Evolutionary conservation across 1,140 invertebrate genomes (phyloP).

Genomic region (Sesamia nonagrioides): DNA sequence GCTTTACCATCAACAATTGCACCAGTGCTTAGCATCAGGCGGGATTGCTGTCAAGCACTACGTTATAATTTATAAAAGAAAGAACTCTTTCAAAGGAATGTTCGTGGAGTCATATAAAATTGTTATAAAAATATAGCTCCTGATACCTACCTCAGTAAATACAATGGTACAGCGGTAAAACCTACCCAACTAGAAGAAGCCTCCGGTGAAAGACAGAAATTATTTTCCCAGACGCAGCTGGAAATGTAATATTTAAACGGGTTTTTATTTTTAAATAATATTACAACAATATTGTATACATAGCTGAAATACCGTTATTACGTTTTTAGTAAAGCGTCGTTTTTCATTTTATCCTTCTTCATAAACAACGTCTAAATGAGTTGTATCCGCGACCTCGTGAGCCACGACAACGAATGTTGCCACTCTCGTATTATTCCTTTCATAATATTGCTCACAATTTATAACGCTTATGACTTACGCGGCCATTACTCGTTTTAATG

Average conservation of each 20-base stretch:
- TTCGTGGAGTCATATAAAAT: too few relatives aligned
- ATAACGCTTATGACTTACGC: slow-evolving; percentile 57
- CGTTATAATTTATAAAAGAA: too few relatives aligned
- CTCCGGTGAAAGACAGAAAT: background rate
- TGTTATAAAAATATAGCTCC: too few relatives aligned
- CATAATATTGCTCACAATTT: slow-evolving; percentile 62
- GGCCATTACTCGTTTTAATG: slow-evolving; percentile 54
- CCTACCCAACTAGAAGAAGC: background rate
- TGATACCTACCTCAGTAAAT: too few relatives aligned
- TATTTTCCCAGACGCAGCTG: slow-evolving; percentile 3
- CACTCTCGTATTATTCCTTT: slow-evolving; percentile 57
- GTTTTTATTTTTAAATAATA: background rate
- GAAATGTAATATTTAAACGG: background rate
- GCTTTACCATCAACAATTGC: too few relatives aligned
- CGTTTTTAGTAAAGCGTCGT: slow-evolving; percentile 30
- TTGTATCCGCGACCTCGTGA: slow-evolving; percentile 29
- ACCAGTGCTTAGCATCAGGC: too few relatives aligned
- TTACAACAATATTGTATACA: slow-evolving; percentile 17
- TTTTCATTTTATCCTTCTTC: slow-evolving; percentile 48
- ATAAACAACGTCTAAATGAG: slow-evolving; percentile 53
- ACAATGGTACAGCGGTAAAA: too few relatives aligned
- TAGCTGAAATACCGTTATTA: slow-evolving; percentile 28
- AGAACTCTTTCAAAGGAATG: too few relatives aligned
- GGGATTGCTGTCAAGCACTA: too few relatives aligned
- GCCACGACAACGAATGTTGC: slow-evolving; percentile 45